Conservation (phyloP, 1,140 invertebrate genomes). For the Dufourea novaeangliae region DNA sequence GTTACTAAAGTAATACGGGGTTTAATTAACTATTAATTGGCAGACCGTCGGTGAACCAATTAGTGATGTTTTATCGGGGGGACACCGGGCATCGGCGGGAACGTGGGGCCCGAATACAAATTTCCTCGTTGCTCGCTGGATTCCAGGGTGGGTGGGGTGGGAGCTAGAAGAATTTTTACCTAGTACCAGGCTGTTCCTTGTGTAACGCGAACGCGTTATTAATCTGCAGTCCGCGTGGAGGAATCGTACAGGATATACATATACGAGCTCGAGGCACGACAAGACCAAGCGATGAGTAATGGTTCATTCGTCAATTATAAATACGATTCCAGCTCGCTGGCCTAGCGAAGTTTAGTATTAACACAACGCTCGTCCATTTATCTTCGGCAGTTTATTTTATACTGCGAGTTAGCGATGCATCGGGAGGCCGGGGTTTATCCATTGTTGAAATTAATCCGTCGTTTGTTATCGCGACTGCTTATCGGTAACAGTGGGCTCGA, state of each 20-base stretch:
- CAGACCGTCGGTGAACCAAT: conserved; percentile 30
- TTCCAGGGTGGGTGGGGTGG: too few species aligned
- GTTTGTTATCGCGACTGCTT: conserved; percentile 54
- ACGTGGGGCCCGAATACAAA: conserved; percentile 1
- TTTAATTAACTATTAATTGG: conserved; percentile 56
- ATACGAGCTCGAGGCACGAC: conserved; percentile 29
- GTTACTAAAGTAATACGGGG: conserved; percentile 41
- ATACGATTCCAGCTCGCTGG: conserved; percentile 53
- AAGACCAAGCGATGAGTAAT: conserved; percentile 55
- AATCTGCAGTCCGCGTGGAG: conserved; percentile 16
- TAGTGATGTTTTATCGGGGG: conserved; percentile 42
- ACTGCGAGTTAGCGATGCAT: conserved; percentile 23
- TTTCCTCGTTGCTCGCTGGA: conserved; percentile 13
- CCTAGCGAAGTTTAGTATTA: conserved; percentile 58
- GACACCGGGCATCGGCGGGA: not conserved
- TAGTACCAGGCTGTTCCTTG: conserved; percentile 10
- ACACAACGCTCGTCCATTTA: conserved; percentile 58
- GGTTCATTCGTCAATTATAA: conserved; percentile 63
- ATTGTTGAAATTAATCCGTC: conserved; percentile 60
- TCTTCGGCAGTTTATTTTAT: conserved; percentile 60
- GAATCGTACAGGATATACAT: conserved; percentile 3
- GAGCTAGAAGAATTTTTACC: not conserved
- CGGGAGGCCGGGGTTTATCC: conserved; percentile 40
- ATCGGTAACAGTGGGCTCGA: conserved; percentile 27
- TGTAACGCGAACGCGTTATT: conserved; percentile 15